phyloP scores from a whole-genome alignment of 2,888 invertebrate species.

The Spilarctia lutea region DNA sequence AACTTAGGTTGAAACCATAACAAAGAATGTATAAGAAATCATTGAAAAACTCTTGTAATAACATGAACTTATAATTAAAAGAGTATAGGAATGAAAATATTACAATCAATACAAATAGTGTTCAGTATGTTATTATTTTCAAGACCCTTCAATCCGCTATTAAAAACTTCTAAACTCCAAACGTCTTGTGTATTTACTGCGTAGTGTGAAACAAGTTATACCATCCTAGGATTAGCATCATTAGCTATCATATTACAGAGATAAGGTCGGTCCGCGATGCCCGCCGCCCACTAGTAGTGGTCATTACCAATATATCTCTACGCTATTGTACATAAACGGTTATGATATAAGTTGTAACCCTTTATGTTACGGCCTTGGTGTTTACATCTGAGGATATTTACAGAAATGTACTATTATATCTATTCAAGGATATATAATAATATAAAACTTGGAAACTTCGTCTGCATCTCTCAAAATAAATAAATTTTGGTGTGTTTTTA shows the following conservation, averaged over 20 bases:
- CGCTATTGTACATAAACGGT: conserved; percentile 19
- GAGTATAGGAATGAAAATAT: background rate
- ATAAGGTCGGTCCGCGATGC: conserved; percentile 11
- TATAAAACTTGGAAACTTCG: no score
- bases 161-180: background rate
- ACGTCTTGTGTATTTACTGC: background rate
- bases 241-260: conserved; percentile 7
- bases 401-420: background rate
- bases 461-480: no score
- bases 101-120: background rate
- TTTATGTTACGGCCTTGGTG: conserved; percentile 8
- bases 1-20: no score
- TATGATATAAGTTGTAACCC: conserved; percentile 24
- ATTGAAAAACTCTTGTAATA: no score
- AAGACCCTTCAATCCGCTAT: background rate
- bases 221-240: conserved; percentile 4
- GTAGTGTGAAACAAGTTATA: background rate
- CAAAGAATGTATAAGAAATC: no score
- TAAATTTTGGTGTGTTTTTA: no score
- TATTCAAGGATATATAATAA: background rate
- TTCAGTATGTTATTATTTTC: background rate
- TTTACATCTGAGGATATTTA: conserved; percentile 2
- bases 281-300: conserved; percentile 12
- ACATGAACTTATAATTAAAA: no score
- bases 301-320: conserved; percentile 21